Percentiles rank a stretch among this genome's conserved stretches.
These are phyloP conservation scores for Passer domesticus DNA, from an alignment of 2,113 vertebrate species.

Conservation along the genomic window DNA sequence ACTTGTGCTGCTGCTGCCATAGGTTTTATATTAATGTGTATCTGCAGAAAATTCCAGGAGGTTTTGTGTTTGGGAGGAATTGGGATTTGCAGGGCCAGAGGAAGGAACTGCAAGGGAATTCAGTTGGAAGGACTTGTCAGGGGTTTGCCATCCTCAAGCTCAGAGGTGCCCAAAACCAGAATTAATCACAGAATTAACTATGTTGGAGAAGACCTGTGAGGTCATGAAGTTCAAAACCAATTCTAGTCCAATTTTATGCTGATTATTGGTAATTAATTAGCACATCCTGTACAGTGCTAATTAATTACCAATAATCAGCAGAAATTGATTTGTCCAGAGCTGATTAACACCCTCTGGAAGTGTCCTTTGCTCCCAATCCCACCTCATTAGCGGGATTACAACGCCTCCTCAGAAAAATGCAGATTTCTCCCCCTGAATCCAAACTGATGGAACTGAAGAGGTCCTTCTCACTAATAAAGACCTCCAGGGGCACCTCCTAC, in stretches of 20 bases:
- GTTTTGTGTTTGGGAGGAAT: neutral
- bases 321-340: neutral
- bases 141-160: neutral
- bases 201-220: neutral
- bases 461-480: neutral
- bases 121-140: neutral
- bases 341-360: neutral
- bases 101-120: neutral
- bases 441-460: neutral
- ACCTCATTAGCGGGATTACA: neutral
- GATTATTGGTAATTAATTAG: neutral
- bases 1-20: neutral
- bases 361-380: neutral
- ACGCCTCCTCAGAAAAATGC: neutral
- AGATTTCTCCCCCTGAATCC: neutral
- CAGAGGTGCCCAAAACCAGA: neutral
- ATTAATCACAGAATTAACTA: neutral
- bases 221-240: neutral
- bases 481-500: neutral
- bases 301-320: neutral
- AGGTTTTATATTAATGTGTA: rapidly evolving
- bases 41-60: neutral
- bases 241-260: neutral
- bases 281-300: neutral
- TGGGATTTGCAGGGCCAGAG: neutral